Percentiles rank a stretch among this genome's conserved stretches.
phyloP scores from a whole-genome alignment of 2,797 vertebrate genomes.

The Halcyon smyrnensis region DNA sequence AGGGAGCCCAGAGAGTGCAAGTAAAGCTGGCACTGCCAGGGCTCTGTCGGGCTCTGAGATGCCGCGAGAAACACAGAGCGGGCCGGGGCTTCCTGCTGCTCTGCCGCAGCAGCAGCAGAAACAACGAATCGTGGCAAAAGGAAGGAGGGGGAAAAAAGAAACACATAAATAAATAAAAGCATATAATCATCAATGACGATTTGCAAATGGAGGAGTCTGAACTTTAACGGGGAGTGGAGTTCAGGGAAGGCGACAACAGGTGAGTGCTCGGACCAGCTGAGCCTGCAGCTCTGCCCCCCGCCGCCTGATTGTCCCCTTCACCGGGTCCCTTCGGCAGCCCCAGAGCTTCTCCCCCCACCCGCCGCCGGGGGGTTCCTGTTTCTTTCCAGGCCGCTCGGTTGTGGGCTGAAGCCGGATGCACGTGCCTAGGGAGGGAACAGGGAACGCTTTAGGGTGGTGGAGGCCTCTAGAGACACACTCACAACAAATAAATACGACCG shows the following conservation, averaged over 20 bases:
- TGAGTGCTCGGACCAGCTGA: not conserved
- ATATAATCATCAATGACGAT: fast-evolving
- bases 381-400: not conserved
- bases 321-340: not conserved
- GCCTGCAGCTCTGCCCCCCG: not conserved
- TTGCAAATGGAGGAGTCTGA: not conserved
- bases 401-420: not conserved
- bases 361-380: fast-evolving
- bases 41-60: not conserved
- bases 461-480: constrained; percentile 4
- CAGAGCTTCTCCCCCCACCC: not conserved
- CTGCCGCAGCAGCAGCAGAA: not conserved
- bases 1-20: not conserved
- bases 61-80: not conserved
- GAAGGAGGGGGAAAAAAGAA: not conserved
- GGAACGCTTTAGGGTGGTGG: not conserved
- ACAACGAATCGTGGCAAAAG: not conserved
- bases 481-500: not conserved
- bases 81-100: not conserved
- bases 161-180: too few relatives aligned
- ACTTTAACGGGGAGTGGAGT: not conserved
- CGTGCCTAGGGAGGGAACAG: not conserved
- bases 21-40: not conserved
- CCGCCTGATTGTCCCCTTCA: fast-evolving
- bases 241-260: fast-evolving